A percentile compares a stretch with the other conserved stretches of the same genome.
These are phyloP conservation scores for Antheraea mylitta DNA, from an alignment of 1,140 invertebrate species.

Conservation along the genomic window DNA sequence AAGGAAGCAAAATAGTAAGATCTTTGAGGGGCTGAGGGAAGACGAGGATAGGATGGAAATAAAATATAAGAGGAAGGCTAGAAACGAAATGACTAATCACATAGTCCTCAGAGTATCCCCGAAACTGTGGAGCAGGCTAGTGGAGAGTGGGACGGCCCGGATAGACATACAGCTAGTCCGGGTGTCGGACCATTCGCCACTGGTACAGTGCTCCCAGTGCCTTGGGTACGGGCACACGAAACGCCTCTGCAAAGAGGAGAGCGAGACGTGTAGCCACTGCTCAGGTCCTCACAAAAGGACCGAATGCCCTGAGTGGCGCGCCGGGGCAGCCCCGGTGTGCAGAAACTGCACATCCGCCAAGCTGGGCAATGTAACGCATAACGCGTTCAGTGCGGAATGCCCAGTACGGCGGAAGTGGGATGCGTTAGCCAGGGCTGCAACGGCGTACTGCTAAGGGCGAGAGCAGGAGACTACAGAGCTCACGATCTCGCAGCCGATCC, in stretches of 20 bases:
- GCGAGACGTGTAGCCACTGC: background rate
- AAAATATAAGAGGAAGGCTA: constrained; percentile 17
- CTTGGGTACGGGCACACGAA: too few relatives aligned
- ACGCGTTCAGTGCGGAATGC: too few relatives aligned
- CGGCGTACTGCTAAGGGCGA: too few relatives aligned
- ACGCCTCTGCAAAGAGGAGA: background rate
- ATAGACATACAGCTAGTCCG: constrained; percentile 22
- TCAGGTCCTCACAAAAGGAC: background rate
- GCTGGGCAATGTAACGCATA: too few relatives aligned
- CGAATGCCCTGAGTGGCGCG: background rate
- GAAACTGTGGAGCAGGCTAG: constrained; percentile 15
- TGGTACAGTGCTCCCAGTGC: too few relatives aligned
- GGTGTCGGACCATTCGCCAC: constrained; percentile 26
- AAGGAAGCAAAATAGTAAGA: constrained; percentile 17
- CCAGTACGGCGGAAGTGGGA: too few relatives aligned
- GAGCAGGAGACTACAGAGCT: too few relatives aligned
- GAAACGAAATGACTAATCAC: constrained; percentile 20
- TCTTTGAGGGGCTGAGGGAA: constrained; percentile 10
- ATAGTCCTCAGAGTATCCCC: constrained; percentile 18
- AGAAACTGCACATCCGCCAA: too few relatives aligned
- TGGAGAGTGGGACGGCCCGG: background rate
- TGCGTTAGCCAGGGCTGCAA: too few relatives aligned
- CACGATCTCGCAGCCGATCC: too few relatives aligned
- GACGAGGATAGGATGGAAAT: constrained; percentile 16
- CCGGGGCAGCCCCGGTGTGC: too few relatives aligned